phyloP scores from a whole-genome alignment of 2,888 invertebrate species.

The Cataglyphis cursor region DNA sequence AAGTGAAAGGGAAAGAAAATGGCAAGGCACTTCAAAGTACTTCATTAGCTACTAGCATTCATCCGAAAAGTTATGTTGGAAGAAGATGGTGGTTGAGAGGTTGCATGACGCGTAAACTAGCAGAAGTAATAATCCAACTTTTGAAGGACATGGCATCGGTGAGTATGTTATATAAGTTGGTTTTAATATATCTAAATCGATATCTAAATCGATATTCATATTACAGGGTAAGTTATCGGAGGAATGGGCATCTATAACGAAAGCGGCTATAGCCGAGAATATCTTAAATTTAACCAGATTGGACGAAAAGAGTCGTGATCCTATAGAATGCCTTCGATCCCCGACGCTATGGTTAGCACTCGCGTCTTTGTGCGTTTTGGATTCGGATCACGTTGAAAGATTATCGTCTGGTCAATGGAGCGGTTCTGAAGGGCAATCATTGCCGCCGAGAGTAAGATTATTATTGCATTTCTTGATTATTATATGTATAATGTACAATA shows the following conservation, averaged over 20 bases:
- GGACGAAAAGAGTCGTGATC: slow-evolving; percentile 92
- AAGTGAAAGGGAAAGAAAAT: slow-evolving; percentile 90
- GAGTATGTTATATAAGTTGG: slow-evolving; percentile 81
- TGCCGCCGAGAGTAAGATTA: slow-evolving; percentile 87
- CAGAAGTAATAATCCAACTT: slow-evolving; percentile 95
- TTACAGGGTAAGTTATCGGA: slow-evolving; percentile 94
- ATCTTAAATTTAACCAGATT: slow-evolving; percentile 94
- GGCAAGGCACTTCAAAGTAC: slow-evolving; percentile 87
- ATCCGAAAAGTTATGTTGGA: slow-evolving; percentile 89
- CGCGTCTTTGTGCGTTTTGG: slow-evolving; percentile 97
- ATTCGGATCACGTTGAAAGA: slow-evolving; percentile 95
- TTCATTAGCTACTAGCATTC: slow-evolving; percentile 89
- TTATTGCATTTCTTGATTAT: slow-evolving; percentile 1
- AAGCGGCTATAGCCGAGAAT: slow-evolving; percentile 95
- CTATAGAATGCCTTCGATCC: slow-evolving; percentile 93
- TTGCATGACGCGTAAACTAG: slow-evolving; percentile 93
- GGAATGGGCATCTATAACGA: slow-evolving; percentile 95
- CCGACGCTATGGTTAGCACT: slow-evolving; percentile 97
- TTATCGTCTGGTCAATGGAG: slow-evolving; percentile 94
- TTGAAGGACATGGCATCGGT: slow-evolving; percentile 97
- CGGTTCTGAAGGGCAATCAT: slow-evolving; percentile 88
- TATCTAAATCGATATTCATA: slow-evolving; percentile 63
- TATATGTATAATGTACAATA: neutral
- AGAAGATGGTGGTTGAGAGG: slow-evolving; percentile 95
- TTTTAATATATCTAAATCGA: neutral